phyloP scores from a whole-genome alignment of 2,113 vertebrate species.

The Passer domesticus region DNA sequence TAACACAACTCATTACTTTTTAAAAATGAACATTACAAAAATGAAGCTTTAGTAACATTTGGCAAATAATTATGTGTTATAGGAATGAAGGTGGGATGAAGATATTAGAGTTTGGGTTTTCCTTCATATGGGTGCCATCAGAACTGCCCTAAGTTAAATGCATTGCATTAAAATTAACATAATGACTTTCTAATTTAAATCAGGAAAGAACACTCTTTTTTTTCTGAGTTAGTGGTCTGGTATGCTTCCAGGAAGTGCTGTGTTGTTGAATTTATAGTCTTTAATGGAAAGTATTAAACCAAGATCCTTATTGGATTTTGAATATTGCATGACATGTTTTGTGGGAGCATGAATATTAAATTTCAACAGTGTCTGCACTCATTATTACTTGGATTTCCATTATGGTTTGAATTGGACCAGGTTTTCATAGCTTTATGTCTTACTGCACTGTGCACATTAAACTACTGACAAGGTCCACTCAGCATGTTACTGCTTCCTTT shows the following conservation, averaged over 20 bases:
- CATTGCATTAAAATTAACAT: background rate
- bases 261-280: background rate
- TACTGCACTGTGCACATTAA: background rate
- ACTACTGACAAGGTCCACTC: background rate
- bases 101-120: background rate
- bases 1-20: background rate
- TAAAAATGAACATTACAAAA: background rate
- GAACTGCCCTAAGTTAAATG: background rate
- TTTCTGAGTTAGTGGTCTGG: background rate
- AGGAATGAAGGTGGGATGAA: background rate
- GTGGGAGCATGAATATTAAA: background rate
- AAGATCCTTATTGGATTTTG: constrained; percentile 1
- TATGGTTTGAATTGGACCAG: background rate
- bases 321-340: background rate
- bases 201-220: background rate
- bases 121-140: background rate
- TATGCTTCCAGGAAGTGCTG: background rate
- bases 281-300: background rate
- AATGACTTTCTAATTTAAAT: background rate
- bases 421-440: background rate
- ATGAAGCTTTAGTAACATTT: background rate
- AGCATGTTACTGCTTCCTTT: background rate
- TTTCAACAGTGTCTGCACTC: background rate
- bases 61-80: background rate
- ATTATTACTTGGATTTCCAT: background rate